phyloP scores from a whole-genome alignment of 1,140 invertebrate genomes.

The Zaprionus vittiger region DNA sequence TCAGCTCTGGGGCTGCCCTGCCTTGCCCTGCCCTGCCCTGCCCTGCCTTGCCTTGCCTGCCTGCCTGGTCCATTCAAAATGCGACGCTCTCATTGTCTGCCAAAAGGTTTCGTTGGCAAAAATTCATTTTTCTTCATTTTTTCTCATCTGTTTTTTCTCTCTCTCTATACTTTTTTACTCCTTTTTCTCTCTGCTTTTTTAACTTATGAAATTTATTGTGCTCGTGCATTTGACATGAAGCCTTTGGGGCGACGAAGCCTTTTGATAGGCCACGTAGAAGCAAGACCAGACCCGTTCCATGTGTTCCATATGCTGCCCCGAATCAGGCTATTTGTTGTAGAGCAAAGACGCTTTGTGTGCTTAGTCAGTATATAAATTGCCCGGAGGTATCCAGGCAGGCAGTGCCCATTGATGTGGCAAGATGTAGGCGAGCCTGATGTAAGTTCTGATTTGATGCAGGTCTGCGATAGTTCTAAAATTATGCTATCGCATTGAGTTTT shows the following conservation, averaged over 20 bases:
- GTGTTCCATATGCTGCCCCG: slow-evolving; percentile 37
- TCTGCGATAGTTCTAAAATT: not conserved
- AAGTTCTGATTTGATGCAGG: slow-evolving; percentile 6
- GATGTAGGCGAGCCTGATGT: slow-evolving; percentile 4
- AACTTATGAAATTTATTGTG: slow-evolving; percentile 70
- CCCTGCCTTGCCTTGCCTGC: not conserved
- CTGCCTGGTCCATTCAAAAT: slow-evolving; percentile 35
- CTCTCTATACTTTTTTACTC: slow-evolving; percentile 31
- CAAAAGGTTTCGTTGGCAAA: slow-evolving; percentile 23
- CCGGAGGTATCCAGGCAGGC: slow-evolving; percentile 19
- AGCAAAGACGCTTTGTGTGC: slow-evolving; percentile 27
- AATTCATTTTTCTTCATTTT: slow-evolving; percentile 8
- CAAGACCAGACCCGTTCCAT: not conserved
- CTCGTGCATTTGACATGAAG: slow-evolving; percentile 78
- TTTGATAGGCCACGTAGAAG: slow-evolving; percentile 50
- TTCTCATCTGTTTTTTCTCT: slow-evolving; percentile 10
- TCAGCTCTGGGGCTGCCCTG: not conserved
- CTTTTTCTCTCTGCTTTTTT: slow-evolving; percentile 9
- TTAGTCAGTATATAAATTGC: slow-evolving; percentile 39
- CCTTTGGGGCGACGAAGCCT: slow-evolving; percentile 60
- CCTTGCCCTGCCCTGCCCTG: not conserved
- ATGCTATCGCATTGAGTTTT: not conserved
- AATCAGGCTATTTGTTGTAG: slow-evolving; percentile 30
- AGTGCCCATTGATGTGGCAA: slow-evolving; percentile 20
- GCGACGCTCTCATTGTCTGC: slow-evolving; percentile 51